A percentile compares a stretch with the other conserved stretches of the same genome.
These are phyloP conservation scores for Meda fulgida DNA, from an alignment of 2,797 vertebrate genomes.

Conservation along the genomic window DNA sequence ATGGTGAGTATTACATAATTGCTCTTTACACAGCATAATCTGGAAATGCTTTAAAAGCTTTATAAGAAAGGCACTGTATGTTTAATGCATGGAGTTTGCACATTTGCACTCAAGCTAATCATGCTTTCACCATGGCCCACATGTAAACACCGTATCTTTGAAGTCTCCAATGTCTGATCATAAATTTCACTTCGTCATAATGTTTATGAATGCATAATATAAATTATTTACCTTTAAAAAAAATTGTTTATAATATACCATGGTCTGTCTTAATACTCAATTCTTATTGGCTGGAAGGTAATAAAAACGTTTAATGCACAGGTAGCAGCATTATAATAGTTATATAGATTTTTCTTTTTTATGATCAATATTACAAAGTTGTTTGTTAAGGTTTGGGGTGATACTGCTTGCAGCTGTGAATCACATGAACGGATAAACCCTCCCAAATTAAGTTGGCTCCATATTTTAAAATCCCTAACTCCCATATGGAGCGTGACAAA, in stretches of 20 bases:
- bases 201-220: neutral
- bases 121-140: neutral
- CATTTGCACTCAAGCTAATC: neutral
- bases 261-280: too few relatives aligned
- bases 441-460: conserved; percentile 35
- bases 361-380: neutral
- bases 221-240: too few relatives aligned
- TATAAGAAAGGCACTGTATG: conserved; percentile 2
- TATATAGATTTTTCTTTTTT: neutral
- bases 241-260: too few relatives aligned
- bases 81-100: conserved; percentile 11
- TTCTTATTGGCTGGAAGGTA: too few relatives aligned
- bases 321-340: neutral
- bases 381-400: neutral
- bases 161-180: neutral
- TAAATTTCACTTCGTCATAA: neutral
- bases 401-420: neutral
- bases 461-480: conserved; percentile 37
- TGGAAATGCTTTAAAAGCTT: conserved; percentile 13
- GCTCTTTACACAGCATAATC: conserved; percentile 1
- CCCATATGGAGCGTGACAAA: conserved; percentile 37
- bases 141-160: neutral
- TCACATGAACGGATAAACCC: conserved; percentile 40
- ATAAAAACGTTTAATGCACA: too few relatives aligned
- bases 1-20: conserved; percentile 2